phyloP scores from a whole-genome alignment of 2,888 invertebrate genomes.

The Camptogramma bilineatum region DNA sequence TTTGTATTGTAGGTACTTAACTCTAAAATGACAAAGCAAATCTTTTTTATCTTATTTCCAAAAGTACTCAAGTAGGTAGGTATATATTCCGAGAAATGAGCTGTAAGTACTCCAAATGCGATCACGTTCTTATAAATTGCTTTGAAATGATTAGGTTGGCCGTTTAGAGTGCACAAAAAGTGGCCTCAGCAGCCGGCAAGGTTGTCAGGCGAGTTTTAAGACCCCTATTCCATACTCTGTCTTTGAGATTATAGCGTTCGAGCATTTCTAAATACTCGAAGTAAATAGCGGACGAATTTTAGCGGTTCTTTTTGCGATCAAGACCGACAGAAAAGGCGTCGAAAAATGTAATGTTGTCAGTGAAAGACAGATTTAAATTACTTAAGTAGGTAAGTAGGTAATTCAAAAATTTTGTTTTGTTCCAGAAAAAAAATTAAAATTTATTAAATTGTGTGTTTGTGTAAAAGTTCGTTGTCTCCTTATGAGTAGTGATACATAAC shows the following conservation, averaged over 20 bases:
- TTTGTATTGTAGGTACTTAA: conserved; percentile 7
- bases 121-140: conserved; percentile 44
- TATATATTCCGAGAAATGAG: conserved; percentile 15
- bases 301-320: conserved; percentile 1
- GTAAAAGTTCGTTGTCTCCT: too few species aligned
- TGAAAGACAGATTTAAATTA: too few species aligned
- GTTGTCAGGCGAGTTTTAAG: conserved; percentile 67
- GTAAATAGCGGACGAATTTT: not conserved
- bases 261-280: too few species aligned
- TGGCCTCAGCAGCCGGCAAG: conserved; percentile 64
- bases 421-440: too few species aligned
- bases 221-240: conserved; percentile 28
- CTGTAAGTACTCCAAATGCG: conserved; percentile 34
- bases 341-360: too few species aligned
- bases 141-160: conserved; percentile 46
- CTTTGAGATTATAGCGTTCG: conserved; percentile 18
- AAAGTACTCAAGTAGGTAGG: conserved; percentile 2
- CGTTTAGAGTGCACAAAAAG: conserved; percentile 66
- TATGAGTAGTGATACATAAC: too few species aligned
- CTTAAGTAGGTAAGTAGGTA: too few species aligned
- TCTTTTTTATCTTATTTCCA: conserved; percentile 7
- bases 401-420: too few species aligned
- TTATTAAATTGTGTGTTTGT: too few species aligned
- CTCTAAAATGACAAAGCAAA: conserved; percentile 4
- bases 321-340: too few species aligned